Evolutionary conservation across 2,888 invertebrate genomes (phyloP), one percentile per base, ranked within the genome.

Genomic region (Patella ulyssiponensis): DNA sequence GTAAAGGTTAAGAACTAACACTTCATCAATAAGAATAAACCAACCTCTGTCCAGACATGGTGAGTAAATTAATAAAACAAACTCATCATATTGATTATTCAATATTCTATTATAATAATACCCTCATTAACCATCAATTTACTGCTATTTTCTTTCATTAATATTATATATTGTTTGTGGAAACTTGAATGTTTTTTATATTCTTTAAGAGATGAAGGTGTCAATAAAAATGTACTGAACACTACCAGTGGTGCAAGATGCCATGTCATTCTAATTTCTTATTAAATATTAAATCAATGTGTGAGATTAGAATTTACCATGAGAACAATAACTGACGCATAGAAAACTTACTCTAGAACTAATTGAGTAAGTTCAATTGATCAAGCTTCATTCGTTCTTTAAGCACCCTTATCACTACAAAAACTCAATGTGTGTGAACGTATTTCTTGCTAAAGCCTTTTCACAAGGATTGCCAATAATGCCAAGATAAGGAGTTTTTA

Each of bases 311-410:
- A 64, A 64, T 64, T 64, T 64, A 23, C 64, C 64, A 20, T 5
- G 20, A 64, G 64, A 64, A 64, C 64, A 64, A 64, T 64, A 23
- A 23, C 64, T 64, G 23, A 3, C 20, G 14, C 64, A 64, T 20
- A 23, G 64, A 23, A 64, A 64, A 64, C 64, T 64, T 64, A 64
- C 64, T 23, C 64, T 64, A 64, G 12, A 64, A 23, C 64, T 64
- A 64, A 64, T 64, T 64, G 64, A 64, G 64, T 23, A 64, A 64
- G 64, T 23, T 64, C 20, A 20, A 64, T 64, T 64, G 64, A 64
- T 64, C 64, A 64, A 64, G 64, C 20, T 12, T 64, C 64, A 23
- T 64, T 64, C 64, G 4, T 64, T 64, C 44, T 64, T 64, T 23
- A 23, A 64, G 64, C 20, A 64, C 64, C 20, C 64, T 64, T 23